phyloP scores from a whole-genome alignment of 2,797 vertebrate species.

The Myioborus melanocephalus region DNA sequence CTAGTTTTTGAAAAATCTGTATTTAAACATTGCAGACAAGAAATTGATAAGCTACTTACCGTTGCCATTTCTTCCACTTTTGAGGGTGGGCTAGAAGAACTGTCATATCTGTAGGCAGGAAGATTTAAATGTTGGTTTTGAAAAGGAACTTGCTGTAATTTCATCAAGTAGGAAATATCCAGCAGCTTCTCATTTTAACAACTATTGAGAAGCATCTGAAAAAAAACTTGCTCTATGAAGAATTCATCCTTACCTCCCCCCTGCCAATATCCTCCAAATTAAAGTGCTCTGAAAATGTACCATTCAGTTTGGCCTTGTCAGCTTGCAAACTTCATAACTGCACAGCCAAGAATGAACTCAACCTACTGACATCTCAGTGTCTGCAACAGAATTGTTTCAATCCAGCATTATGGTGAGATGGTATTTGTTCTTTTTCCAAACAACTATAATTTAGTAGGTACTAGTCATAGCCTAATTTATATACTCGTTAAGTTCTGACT shows the following conservation, averaged over 20 bases:
- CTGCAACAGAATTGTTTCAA: not conserved
- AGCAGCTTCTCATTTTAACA: not conserved
- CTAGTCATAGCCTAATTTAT: not conserved
- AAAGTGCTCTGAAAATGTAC: not conserved
- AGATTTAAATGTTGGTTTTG: conserved; percentile 52
- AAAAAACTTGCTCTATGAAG: not conserved
- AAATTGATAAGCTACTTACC: conserved; percentile 54
- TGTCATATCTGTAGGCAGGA: conserved; percentile 65
- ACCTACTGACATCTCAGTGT: not conserved
- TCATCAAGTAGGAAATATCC: not conserved
- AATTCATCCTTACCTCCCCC: not conserved
- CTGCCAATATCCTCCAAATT: not conserved
- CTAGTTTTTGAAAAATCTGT: not conserved
- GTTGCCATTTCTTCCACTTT: conserved; percentile 56
- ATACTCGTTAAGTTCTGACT: not conserved
- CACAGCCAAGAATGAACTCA: not conserved
- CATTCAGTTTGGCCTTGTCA: not conserved
- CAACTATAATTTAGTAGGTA: not conserved
- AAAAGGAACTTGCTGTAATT: not conserved
- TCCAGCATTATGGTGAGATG: not conserved
- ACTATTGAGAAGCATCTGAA: not conserved
- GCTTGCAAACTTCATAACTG: not conserved
- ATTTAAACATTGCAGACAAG: not conserved
- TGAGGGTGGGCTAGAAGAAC: not conserved
- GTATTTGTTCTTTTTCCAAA: not conserved